Evolutionary conservation across 2,113 vertebrate species (phyloP), one percentile per base, ranked within the genome.

Genomic region (Psilopsiagon aurifrons): DNA sequence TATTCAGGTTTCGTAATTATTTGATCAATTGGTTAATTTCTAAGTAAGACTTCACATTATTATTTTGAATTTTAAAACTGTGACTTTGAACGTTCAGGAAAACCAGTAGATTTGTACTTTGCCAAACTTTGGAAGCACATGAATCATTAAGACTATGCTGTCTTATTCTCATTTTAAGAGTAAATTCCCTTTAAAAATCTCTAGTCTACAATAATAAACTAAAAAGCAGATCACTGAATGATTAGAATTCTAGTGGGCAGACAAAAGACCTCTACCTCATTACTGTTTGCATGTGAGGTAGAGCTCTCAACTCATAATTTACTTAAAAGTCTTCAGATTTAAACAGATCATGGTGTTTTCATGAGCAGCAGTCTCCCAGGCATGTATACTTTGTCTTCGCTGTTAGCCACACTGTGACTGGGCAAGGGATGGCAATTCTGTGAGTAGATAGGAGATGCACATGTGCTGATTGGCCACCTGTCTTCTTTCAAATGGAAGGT

Each of bases 181-280:
- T 69, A 94, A 81, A 47, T 79, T 88, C 74, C 67, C 54, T 83
- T 86, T 89, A 95, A 89, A 64, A 76, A 94, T 74, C 41, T 63
- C 67, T 19, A 13, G 28, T 54, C 44, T 73, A 52, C 70, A 88
- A 59, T 20, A 17, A 49, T 83, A 84, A 96, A 86, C 68, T 91
- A 69, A 70, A 84, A 90, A 92, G 43, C 44, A 86, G 57, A 77
- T 91, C 11, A 4, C 85, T 80, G 44, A 92, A 92, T 80, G 60
- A 86, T 90, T 88, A 77, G 68, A 92, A 81, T 82, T 83, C 57
- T 82, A 79, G 64, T 57, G 39, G 73, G 39, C 60, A 78, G 94
- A 83, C 37, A 73, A 76, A 88, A 20, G 7, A 81, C 28, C 54
- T 69, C 46, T 44, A 78, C 43, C 25, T 90, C 57, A 29, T 78